A percentile compares a stretch with the other conserved stretches of the same genome.
phyloP scores from a whole-genome alignment of 2,113 vertebrate genomes.

The Actenoides lindsayi region DNA sequence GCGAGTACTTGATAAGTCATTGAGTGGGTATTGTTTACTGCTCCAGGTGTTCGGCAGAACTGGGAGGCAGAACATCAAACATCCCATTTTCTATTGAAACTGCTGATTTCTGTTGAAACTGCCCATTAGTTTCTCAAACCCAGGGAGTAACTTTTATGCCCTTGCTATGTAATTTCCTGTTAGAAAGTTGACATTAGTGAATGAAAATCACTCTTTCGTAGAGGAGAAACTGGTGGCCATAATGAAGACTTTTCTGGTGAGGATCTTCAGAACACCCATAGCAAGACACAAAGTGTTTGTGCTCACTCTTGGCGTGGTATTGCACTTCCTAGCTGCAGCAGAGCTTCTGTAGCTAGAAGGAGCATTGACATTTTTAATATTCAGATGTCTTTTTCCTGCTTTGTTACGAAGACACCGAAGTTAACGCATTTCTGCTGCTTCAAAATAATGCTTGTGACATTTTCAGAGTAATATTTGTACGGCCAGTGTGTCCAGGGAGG shows the following conservation, averaged over 20 bases:
- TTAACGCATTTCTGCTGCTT: background rate
- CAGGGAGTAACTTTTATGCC: background rate
- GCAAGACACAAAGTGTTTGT: background rate
- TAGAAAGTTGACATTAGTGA: background rate
- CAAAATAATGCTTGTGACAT: background rate
- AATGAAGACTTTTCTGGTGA: background rate
- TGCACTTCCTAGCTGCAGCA: background rate
- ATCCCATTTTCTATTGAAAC: background rate
- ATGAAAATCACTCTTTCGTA: background rate
- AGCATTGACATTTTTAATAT: background rate
- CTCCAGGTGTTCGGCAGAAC: background rate
- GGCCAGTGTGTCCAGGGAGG: background rate
- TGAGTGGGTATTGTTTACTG: background rate
- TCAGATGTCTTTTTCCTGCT: background rate
- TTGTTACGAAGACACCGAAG: background rate
- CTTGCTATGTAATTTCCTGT: background rate
- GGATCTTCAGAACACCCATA: background rate
- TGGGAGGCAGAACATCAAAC: background rate
- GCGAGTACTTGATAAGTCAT: background rate
- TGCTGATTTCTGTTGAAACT: background rate
- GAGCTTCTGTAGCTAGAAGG: background rate
- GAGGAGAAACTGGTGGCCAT: background rate
- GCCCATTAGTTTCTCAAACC: background rate
- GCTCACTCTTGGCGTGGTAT: background rate
- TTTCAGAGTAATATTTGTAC: background rate